A percentile compares a stretch with the other conserved stretches of the same genome.
phyloP scores from a whole-genome alignment of 2,888 invertebrate species.

The Schizaphis graminum region DNA sequence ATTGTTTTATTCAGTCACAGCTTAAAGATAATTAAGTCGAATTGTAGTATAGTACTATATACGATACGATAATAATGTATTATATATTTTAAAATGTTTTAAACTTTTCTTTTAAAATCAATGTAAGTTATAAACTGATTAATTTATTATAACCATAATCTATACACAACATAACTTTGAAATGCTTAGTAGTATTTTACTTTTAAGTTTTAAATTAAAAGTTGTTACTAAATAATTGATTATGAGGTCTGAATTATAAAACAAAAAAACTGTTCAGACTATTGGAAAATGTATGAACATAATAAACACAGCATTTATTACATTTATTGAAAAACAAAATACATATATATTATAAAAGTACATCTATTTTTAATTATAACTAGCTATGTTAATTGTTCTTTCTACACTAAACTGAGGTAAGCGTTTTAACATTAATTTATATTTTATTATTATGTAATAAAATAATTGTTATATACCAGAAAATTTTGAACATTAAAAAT shows the following conservation, averaged over 20 bases:
- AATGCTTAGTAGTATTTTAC: neutral
- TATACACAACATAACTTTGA: neutral
- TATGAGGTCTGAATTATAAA: neutral
- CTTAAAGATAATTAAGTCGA: neutral
- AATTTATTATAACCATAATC: neutral
- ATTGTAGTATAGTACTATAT: neutral
- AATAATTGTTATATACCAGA: neutral
- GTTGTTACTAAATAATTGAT: neutral
- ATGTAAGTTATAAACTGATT: neutral
- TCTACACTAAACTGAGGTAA: neutral
- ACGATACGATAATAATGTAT: neutral
- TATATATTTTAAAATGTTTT: neutral
- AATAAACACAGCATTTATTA: neutral
- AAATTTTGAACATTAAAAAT: too few species aligned
- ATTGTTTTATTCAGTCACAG: neutral
- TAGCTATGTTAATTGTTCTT: neutral
- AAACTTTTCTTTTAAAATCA: neutral
- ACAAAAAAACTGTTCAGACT: neutral
- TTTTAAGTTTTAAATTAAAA: neutral
- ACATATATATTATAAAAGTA: too few species aligned
- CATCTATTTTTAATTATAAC: neutral
- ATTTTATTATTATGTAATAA: neutral
- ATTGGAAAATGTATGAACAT: neutral
- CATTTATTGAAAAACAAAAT: neutral
- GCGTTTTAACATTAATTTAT: neutral